Conservation (phyloP, 1,140 invertebrate species). For the Hypsibius dujardini region DNA sequence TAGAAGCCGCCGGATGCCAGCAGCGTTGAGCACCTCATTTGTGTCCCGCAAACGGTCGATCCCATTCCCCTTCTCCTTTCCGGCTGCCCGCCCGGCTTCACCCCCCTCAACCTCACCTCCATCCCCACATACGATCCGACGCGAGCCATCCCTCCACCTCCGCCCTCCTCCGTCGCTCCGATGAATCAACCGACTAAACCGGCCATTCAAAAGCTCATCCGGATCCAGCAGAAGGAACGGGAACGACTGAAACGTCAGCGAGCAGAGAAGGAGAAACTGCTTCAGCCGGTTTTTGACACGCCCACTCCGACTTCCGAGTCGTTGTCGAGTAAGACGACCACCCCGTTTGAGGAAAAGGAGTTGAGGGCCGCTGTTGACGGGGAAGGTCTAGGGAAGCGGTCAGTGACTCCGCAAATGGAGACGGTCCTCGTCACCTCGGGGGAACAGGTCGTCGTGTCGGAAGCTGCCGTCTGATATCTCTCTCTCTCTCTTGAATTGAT, state of each 20-base stretch:
- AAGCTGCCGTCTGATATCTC: too few relatives aligned
- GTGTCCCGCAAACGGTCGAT: not conserved
- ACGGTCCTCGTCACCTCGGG: too few relatives aligned
- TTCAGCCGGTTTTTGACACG: too few relatives aligned
- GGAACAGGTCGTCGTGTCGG: too few relatives aligned
- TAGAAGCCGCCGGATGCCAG: not conserved
- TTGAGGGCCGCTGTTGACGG: too few relatives aligned
- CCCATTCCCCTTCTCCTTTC: not conserved
- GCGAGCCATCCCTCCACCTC: constrained; percentile 13
- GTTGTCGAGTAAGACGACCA: too few relatives aligned
- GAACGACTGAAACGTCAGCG: not conserved
- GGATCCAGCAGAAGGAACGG: constrained; percentile 7
- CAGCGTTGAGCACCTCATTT: not conserved
- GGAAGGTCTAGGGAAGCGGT: too few relatives aligned
- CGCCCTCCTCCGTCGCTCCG: not conserved
- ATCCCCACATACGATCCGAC: constrained; percentile 15
- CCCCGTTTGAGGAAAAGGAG: too few relatives aligned
- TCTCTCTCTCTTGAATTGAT: too few relatives aligned
- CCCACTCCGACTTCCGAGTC: too few relatives aligned
- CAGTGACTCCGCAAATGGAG: too few relatives aligned
- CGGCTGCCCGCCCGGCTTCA: not conserved
- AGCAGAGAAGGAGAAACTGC: too few relatives aligned
- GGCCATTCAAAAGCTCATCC: not conserved
- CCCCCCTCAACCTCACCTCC: not conserved
- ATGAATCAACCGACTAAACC: not conserved